Evolutionary conservation across 37 sponge, comb jelly and placozoan species (phyloP).

Genomic region (Eunapius fragilis): DNA sequence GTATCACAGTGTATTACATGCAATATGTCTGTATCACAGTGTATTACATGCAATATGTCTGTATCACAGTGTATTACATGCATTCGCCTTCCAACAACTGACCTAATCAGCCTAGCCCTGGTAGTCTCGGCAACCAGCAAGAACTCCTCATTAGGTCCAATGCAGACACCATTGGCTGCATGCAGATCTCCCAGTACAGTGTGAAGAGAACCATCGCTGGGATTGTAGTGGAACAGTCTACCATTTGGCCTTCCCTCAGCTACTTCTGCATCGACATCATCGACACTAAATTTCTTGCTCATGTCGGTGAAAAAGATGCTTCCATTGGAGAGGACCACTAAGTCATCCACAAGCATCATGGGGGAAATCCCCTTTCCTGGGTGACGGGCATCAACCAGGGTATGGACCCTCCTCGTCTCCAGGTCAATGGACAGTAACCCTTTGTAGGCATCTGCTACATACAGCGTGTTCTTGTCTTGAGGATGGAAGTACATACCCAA

Average conservation of each 20-base stretch:
- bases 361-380: too few relatives aligned
- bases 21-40: background rate
- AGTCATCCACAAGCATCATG: conserved; percentile 40
- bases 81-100: background rate
- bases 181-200: conserved; percentile 38
- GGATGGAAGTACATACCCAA: conserved; percentile 71
- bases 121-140: conserved; percentile 75
- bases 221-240: conserved; percentile 67
- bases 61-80: background rate
- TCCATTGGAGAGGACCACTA: conserved; percentile 63
- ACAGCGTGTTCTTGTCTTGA: conserved; percentile 15
- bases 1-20: conserved; percentile 3
- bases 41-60: background rate
- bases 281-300: conserved; percentile 27
- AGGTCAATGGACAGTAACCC: conserved; percentile 55
- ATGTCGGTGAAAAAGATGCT: conserved; percentile 76
- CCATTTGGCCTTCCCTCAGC: conserved; percentile 71
- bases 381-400: background rate
- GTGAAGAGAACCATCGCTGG: conserved; percentile 16
- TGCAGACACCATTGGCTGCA: conserved; percentile 82
- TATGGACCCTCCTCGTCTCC: conserved; percentile 11
- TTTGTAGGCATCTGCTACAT: conserved; percentile 62
- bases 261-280: conserved; percentile 19
- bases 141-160: conserved; percentile 48
- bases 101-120: conserved; percentile 78